Evolutionary conservation across 2,113 vertebrate genomes (phyloP), one percentile per base, ranked within the genome.

Genomic region (Phrynosoma blainvillii): DNA sequence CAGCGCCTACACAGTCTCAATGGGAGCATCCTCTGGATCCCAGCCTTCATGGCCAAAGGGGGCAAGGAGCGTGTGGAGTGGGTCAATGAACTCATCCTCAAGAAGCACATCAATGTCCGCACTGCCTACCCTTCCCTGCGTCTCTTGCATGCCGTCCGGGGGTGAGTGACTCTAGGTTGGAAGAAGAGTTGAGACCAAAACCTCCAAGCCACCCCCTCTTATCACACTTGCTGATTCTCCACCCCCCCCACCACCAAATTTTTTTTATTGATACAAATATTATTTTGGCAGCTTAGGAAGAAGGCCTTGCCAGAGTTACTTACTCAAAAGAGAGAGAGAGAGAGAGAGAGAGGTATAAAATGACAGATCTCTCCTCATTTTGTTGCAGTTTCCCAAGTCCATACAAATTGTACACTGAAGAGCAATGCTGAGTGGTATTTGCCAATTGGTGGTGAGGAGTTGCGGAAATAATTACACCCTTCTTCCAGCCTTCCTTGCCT

Each of bases 21-120:
- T 0, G 98, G 98, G 87, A 98, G 98, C 89, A 98, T 99, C 91
- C 97, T 99, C 87, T 99, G 99, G 99, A 99, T 99, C 92, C 99
- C 99, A 0, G 99, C 99, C 0, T 99, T 99, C 96, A 99, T 99
- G 98, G 98, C 98, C 84, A 97, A 98, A 88, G 98, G 98, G 0
- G 99, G 98, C 86, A 98, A 99, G 96, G 98, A 98, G 91, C 95
- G 98, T 0, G 98, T 99, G 85, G 98, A 99, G 93, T 98, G 98
- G 98, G 98, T 97, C 56, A 98, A 98, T 0, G 97, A 97, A 59
- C 98, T 99, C 93, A 99, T 99, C 95, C 95, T 98, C 86, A 97
- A 96, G 90, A 98, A 99, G 87, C 97, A 85, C 0, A 97, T 98
- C 91, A 97, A 98, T 25, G 97, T 99, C 18, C 98, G 97, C 86